Percentiles rank a stretch among this genome's conserved stretches.
Evolutionary conservation across 2,888 invertebrate genomes (phyloP).

Genomic region (Dicyrtomina minuta): DNA sequence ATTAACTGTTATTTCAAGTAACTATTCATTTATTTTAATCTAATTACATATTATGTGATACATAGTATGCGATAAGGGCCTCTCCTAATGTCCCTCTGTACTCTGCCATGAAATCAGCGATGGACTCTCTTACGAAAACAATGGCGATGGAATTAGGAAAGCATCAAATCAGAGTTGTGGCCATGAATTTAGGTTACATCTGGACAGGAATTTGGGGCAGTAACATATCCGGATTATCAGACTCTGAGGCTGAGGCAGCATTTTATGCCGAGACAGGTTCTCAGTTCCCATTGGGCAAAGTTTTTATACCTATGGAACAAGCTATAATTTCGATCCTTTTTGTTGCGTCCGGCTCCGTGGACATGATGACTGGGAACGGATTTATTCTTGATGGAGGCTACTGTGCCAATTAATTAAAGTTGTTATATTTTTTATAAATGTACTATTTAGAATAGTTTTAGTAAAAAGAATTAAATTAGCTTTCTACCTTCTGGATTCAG

Average conservation of each 20-base stretch:
- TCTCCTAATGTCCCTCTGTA: neutral
- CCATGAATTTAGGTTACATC: neutral
- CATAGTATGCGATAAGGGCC: no score
- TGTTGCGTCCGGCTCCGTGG: neutral
- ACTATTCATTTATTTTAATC: no score
- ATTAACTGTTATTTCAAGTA: neutral
- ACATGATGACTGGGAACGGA: neutral
- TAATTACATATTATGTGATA: no score
- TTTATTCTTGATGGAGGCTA: neutral
- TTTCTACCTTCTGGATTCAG: no score
- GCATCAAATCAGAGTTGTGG: neutral
- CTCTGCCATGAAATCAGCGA: neutral
- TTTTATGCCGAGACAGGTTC: neutral
- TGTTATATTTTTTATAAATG: no score
- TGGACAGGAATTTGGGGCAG: no score
- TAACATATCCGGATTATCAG: no score
- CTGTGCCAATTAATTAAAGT: neutral
- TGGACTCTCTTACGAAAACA: neutral
- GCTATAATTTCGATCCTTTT: neutral
- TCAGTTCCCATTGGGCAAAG: neutral
- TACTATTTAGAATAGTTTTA: no score
- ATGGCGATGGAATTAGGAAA: neutral
- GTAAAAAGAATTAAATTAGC: no score
- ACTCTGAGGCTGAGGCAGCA: no score
- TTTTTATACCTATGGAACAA: neutral